phyloP scores from a whole-genome alignment of 2,888 invertebrate genomes.

The Aspidiotus rigidus region DNA sequence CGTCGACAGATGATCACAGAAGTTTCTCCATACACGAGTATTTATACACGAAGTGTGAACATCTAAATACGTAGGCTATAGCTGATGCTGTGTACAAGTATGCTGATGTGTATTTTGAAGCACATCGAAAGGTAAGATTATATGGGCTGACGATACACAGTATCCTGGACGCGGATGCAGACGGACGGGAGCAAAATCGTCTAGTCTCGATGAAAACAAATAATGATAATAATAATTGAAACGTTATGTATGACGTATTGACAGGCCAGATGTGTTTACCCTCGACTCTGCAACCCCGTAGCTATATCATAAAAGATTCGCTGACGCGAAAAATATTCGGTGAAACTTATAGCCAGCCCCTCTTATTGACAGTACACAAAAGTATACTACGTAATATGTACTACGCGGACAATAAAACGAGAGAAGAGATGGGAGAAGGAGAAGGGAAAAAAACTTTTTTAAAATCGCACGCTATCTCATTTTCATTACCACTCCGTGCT shows the following conservation, averaged over 20 bases:
- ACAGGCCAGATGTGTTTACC: conserved; percentile 34
- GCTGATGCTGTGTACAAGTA: too few relatives aligned
- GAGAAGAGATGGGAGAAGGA: neutral
- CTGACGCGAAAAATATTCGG: conserved; percentile 31
- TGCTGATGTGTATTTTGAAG: neutral
- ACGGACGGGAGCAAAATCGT: neutral
- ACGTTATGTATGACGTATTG: conserved; percentile 33
- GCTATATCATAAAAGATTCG: conserved; percentile 28
- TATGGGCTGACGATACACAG: neutral
- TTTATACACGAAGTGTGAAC: too few relatives aligned
- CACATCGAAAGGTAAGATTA: neutral
- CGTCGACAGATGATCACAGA: conserved; percentile 31
- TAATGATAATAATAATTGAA: conserved; percentile 24
- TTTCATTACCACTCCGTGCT: conserved; percentile 29
- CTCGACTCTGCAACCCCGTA: conserved; percentile 30
- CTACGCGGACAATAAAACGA: neutral
- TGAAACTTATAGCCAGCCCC: conserved; percentile 30
- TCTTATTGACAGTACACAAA: conserved; percentile 17
- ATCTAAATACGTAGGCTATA: too few relatives aligned
- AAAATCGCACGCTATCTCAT: conserved; percentile 25
- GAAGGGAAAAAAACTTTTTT: conserved; percentile 22
- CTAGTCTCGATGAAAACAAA: conserved; percentile 25
- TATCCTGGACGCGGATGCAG: neutral
- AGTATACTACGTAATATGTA: neutral
- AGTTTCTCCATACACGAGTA: neutral